Evolutionary conservation across 2,888 invertebrate genomes (phyloP).

Genomic region (Tridacna gigas): DNA sequence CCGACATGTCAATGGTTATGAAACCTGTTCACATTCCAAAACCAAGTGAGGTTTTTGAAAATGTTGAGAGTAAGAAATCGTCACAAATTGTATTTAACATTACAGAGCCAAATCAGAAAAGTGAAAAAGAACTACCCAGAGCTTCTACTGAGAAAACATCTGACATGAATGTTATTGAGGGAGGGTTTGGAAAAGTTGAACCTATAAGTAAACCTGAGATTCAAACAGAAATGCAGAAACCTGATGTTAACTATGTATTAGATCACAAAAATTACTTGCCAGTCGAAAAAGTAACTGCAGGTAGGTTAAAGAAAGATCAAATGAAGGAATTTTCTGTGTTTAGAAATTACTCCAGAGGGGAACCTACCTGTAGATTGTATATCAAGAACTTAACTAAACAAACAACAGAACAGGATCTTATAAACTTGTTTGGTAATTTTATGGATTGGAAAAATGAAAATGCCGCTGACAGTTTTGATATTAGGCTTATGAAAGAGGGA

Average conservation of each 20-base stretch:
- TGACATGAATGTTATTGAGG: slow-evolving; percentile 34
- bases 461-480: slow-evolving; percentile 86
- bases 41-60: slow-evolving; percentile 80
- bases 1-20: slow-evolving; percentile 52
- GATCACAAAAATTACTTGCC: slow-evolving; percentile 72
- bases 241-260: slow-evolving; percentile 73
- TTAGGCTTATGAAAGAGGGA: slow-evolving; percentile 96
- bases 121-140: not conserved
- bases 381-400: slow-evolving; percentile 95
- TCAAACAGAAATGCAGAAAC: slow-evolving; percentile 68
- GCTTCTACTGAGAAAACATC: not conserved
- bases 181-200: slow-evolving; percentile 82
- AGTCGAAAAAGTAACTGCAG: slow-evolving; percentile 86
- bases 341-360: slow-evolving; percentile 93
- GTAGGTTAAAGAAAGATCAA: slow-evolving; percentile 84
- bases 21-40: slow-evolving; percentile 44
- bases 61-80: slow-evolving; percentile 79
- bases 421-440: slow-evolving; percentile 91
- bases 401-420: slow-evolving; percentile 89
- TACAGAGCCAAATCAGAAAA: slow-evolving; percentile 13
- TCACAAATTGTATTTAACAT: slow-evolving; percentile 55
- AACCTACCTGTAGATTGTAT: slow-evolving; percentile 93
- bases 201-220: slow-evolving; percentile 64
- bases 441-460: slow-evolving; percentile 85
- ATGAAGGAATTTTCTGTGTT: slow-evolving; percentile 90